Conservation (phyloP, 2,888 invertebrate genomes). For the Cheilosia variabilis region DNA sequence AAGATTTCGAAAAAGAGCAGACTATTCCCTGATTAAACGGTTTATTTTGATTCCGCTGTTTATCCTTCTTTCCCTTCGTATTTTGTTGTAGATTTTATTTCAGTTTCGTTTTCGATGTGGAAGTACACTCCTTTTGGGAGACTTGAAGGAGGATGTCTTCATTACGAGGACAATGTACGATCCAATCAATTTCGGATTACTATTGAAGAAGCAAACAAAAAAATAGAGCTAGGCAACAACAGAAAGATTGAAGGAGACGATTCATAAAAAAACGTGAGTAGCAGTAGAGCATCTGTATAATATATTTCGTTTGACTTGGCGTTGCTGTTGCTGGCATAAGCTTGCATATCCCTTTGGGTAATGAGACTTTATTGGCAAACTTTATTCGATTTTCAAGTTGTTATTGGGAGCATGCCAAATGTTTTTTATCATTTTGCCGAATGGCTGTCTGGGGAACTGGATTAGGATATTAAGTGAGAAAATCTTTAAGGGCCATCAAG, state of each 20-base stretch:
- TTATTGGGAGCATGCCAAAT: slow-evolving; percentile 2
- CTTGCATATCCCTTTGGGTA: slow-evolving; percentile 38
- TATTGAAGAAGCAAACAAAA: slow-evolving; percentile 23
- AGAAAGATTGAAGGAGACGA: background rate
- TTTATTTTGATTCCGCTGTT: slow-evolving; percentile 43
- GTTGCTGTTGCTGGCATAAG: slow-evolving; percentile 22
- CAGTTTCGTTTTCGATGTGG: slow-evolving; percentile 3
- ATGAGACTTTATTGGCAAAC: slow-evolving; percentile 47
- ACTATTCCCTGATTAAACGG: slow-evolving; percentile 33
- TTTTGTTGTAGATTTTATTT: slow-evolving; percentile 33
- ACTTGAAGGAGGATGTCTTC: slow-evolving; percentile 37
- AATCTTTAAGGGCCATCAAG: background rate
- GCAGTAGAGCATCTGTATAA: background rate
- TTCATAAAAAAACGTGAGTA: slow-evolving; percentile 7
- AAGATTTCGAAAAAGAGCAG: slow-evolving; percentile 16
- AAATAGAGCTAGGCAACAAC: background rate
- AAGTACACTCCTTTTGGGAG: background rate
- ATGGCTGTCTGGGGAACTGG: slow-evolving; percentile 3
- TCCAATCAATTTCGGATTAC: slow-evolving; percentile 63
- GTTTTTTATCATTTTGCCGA: slow-evolving; percentile 1
- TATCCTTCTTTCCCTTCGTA: slow-evolving; percentile 20
- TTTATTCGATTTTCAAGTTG: slow-evolving; percentile 39
- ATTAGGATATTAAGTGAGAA: background rate
- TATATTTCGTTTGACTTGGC: slow-evolving; percentile 9
- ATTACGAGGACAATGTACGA: slow-evolving; percentile 54